Evolutionary conservation across 1,140 invertebrate genomes (phyloP).

Genomic region (Cyphomyrmex costatus): DNA sequence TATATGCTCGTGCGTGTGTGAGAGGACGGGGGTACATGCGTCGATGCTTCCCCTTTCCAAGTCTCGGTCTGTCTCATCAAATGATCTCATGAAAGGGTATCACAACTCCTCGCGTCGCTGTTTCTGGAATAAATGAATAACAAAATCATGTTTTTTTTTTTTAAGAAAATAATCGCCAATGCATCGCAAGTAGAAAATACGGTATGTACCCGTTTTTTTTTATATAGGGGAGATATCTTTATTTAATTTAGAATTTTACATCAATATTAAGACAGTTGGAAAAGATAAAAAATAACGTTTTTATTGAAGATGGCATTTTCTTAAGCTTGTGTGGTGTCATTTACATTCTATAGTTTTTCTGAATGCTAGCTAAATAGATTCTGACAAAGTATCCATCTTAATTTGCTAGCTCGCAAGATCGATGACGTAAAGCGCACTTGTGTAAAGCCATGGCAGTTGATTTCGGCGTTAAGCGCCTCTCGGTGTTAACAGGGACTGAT

Average conservation of each 20-base stretch:
- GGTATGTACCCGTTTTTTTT: background rate
- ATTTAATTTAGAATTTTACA: background rate
- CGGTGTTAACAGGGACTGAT: constrained; percentile 53
- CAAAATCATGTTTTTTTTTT: constrained; percentile 45
- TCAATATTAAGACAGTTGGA: background rate
- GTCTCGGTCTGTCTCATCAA: constrained; percentile 42
- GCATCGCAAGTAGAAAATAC: background rate
- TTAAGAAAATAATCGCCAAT: background rate
- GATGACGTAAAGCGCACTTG: constrained; percentile 33
- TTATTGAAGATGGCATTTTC: background rate
- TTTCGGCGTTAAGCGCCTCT: constrained; percentile 64
- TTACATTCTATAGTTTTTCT: background rate
- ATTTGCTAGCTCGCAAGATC: background rate
- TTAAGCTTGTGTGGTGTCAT: background rate
- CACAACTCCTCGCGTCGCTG: constrained; percentile 24
- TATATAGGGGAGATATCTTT: background rate
- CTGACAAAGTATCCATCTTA: constrained; percentile 9
- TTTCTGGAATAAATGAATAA: constrained; percentile 67
- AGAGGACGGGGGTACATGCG: constrained; percentile 30
- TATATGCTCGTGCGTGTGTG: background rate
- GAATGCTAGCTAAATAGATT: background rate
- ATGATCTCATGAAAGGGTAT: constrained; percentile 53
- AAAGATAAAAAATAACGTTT: background rate
- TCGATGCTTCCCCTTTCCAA: constrained; percentile 23
- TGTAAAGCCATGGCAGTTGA: constrained; percentile 48